These are phyloP conservation scores for Chromis chromis DNA, from an alignment of 2,797 vertebrate species.

Conservation along the genomic window DNA sequence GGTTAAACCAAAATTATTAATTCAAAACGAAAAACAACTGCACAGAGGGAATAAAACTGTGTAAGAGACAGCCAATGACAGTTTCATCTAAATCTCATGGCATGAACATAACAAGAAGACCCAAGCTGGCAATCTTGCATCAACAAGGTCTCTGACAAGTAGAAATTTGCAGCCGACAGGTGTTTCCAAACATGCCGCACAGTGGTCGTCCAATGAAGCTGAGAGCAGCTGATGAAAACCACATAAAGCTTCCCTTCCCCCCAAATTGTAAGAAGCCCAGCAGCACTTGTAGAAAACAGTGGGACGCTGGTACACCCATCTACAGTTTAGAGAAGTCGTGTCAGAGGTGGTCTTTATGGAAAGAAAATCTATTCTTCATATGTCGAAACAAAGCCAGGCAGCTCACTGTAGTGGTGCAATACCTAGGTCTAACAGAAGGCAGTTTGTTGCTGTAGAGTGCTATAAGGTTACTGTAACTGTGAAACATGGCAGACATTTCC, in stretches of 20 bases:
- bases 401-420: background rate
- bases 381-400: conserved; percentile 9
- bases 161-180: conserved; percentile 4
- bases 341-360: background rate
- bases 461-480: background rate
- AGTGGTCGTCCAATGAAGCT: background rate
- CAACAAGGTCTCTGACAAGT: conserved; percentile 20
- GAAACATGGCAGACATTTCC: background rate
- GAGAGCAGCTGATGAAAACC: background rate
- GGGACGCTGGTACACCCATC: background rate
- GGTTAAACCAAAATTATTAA: background rate
- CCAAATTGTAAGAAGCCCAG: background rate
- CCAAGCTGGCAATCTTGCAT: conserved; percentile 15
- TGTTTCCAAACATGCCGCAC: conserved; percentile 12
- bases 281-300: background rate
- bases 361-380: background rate
- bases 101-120: conserved; percentile 3
- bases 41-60: conserved; percentile 2
- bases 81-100: background rate
- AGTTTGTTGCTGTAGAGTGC: background rate
- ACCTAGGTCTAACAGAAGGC: background rate
- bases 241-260: background rate
- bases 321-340: background rate
- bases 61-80: conserved; percentile 3
- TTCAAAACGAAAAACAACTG: background rate